Evolutionary conservation across 2,113 vertebrate genomes (phyloP), one percentile per base, ranked within the genome.

Genomic region (Hemibagrus wyckioides): DNA sequence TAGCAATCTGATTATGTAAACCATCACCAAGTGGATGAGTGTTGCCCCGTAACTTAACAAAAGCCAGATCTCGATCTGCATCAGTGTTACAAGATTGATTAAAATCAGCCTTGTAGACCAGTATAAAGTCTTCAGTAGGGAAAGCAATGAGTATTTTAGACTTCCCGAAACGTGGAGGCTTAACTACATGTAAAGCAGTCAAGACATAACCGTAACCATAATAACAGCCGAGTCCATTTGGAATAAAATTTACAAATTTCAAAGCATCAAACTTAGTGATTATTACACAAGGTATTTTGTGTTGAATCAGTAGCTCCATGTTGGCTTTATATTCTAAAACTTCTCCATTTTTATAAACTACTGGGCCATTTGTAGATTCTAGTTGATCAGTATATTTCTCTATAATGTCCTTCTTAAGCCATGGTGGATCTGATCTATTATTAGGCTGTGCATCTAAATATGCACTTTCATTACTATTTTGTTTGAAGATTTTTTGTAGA

Each of bases 21-120:
- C 87, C 87, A 23, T 75, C 71, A 3, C 83, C 87, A 6, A 88
- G 69, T 9, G 44, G 63, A 15, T 4, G 25, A 15, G 56, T 56
- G 41, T 85, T 33, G 0, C 87, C 65, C 17, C 50, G 10, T 44
- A 88, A 15, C 52, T 85, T 80, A 61, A 88, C n/a, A 41, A 63
- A 84, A 13, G 73, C 67, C 36, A 59, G 82, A 61, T 88, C 87
- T 52, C 41, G 44, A n/a, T 81, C 54, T 14, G 0, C 0, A 33
- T 73, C 84, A 2, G 0, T 61, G 36, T 75, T 69, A 10, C n/a
- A 48, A 15, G 25, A 2, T 69, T 61, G 1, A 23, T 39, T 44
- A 71, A 81, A 80, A 4, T 9, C 1, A 21, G 87, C 87, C 7
- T 81, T n/a, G 48, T 88, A 88, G 25, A 85, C 5, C 8, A 88